Evolutionary conservation across 2,888 invertebrate genomes (phyloP).

Genomic region (Myopa tessellatipennis): DNA sequence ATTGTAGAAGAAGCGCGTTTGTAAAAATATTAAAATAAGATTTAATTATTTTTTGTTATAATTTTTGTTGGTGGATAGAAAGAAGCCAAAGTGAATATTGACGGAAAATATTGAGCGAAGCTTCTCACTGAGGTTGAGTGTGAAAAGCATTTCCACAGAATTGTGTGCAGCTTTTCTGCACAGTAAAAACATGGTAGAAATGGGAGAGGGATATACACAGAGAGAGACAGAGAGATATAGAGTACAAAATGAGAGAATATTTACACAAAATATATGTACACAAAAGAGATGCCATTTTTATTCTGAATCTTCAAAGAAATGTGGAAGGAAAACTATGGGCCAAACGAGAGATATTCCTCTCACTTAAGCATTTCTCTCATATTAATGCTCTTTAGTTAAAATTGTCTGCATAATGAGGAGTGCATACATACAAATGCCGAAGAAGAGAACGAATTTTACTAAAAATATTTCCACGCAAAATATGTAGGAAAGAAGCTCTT

Average conservation of each 20-base stretch:
- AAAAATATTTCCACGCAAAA: too few relatives aligned
- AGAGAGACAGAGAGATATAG: neutral
- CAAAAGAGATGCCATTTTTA: neutral
- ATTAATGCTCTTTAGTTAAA: too few relatives aligned
- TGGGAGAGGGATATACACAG: neutral
- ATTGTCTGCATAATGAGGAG: too few relatives aligned
- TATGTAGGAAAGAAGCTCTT: too few relatives aligned
- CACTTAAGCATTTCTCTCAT: too few relatives aligned
- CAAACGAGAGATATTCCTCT: too few relatives aligned
- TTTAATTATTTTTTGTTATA: slow-evolving; percentile 46
- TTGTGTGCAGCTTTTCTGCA: slow-evolving; percentile 51
- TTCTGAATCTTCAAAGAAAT: neutral
- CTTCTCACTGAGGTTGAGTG: slow-evolving; percentile 54
- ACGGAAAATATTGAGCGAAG: slow-evolving; percentile 64
- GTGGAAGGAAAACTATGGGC: neutral
- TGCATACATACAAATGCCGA: too few relatives aligned
- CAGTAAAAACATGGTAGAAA: neutral
- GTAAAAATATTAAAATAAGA: slow-evolving; percentile 24
- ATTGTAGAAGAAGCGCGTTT: slow-evolving; percentile 34
- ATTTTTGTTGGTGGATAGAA: slow-evolving; percentile 63
- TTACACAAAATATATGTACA: too few relatives aligned
- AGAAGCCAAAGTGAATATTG: slow-evolving; percentile 69
- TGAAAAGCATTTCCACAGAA: slow-evolving; percentile 42
- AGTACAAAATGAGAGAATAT: neutral
- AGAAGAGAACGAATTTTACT: too few relatives aligned